Conservation (phyloP, 2,113 vertebrate species). For the Oophaga pumilio region DNA sequence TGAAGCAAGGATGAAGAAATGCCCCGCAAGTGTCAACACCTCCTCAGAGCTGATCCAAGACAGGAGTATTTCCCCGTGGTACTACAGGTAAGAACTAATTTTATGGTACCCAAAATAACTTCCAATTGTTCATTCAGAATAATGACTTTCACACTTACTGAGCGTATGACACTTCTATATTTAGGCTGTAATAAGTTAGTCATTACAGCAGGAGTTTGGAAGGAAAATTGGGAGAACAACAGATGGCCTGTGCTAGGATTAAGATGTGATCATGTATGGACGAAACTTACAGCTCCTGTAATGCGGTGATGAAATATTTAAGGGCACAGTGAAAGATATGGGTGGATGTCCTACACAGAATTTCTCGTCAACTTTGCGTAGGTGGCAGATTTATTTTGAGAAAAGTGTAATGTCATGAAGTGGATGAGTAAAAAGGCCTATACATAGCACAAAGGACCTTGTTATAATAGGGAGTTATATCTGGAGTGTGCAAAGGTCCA, state of each 20-base stretch:
- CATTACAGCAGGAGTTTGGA: not conserved
- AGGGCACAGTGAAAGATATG: not conserved
- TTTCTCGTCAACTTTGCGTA: not conserved
- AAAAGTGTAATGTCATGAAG: not conserved
- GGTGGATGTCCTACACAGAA: not conserved
- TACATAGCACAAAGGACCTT: not conserved
- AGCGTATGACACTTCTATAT: not conserved
- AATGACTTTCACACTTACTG: not conserved
- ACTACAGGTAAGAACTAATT: constrained; percentile 46
- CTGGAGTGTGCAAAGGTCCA: too few relatives aligned
- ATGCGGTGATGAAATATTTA: not conserved
- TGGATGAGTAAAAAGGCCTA: not conserved
- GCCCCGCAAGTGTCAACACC: constrained; percentile 26
- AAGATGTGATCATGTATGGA: not conserved
- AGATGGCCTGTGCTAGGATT: not conserved
- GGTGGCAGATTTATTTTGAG: not conserved
- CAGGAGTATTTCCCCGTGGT: constrained; percentile 58
- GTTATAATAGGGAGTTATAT: not conserved
- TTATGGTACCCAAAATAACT: not conserved
- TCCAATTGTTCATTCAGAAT: not conserved
- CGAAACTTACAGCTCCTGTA: not conserved
- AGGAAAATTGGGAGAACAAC: not conserved
- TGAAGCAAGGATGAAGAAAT: constrained; percentile 18
- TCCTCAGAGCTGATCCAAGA: constrained; percentile 47
- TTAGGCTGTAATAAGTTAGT: not conserved